These are phyloP conservation scores for Otis tarda DNA, from an alignment of 2,113 vertebrate genomes.

Conservation along the genomic window DNA sequence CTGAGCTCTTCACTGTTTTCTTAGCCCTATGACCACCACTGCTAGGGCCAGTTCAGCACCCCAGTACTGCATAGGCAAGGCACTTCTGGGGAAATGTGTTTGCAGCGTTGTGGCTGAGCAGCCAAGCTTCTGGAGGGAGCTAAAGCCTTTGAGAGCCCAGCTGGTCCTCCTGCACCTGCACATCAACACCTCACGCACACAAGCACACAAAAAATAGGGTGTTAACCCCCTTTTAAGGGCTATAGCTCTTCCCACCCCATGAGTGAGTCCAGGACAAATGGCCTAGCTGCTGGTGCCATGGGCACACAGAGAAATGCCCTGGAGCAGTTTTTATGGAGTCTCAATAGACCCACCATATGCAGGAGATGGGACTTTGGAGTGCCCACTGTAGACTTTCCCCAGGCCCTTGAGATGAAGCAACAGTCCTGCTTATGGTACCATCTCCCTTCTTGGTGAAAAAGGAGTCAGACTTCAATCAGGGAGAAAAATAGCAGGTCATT, in stretches of 20 bases:
- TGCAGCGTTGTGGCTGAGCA: background rate
- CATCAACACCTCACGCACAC: background rate
- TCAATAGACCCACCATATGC: too few relatives aligned
- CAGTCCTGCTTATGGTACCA: background rate
- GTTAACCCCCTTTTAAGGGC: background rate
- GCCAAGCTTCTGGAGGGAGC: background rate
- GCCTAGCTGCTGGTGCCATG: background rate
- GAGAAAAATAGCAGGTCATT: background rate
- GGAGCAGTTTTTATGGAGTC: background rate
- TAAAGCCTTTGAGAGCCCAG: background rate
- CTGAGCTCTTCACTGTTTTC: background rate
- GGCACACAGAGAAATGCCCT: background rate
- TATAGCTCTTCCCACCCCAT: background rate
- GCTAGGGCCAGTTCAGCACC: background rate
- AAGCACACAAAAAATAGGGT: background rate
- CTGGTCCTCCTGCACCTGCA: background rate
- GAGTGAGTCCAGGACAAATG: background rate
- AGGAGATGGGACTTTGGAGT: background rate
- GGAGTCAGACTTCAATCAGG: background rate
- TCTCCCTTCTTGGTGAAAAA: background rate
- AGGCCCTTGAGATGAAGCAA: background rate
- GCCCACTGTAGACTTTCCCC: rapidly evolving
- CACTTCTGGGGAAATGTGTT: background rate
- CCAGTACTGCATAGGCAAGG: rapidly evolving
- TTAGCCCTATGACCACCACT: rapidly evolving